Conservation (phyloP, 2,113 vertebrate genomes). For the Struthio camelus region DNA sequence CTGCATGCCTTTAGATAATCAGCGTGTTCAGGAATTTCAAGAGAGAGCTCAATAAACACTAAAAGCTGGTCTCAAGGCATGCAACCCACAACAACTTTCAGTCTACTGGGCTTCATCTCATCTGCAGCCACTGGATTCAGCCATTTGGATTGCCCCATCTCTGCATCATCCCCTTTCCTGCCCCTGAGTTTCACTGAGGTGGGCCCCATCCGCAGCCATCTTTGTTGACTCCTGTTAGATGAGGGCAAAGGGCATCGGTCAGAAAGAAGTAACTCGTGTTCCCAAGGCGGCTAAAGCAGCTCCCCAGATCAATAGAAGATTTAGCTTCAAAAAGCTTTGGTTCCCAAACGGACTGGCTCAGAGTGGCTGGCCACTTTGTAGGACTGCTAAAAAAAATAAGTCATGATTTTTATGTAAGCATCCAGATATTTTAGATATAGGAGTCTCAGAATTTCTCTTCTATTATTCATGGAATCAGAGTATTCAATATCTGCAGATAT, state of each 20-base stretch:
- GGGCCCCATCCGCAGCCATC: neutral
- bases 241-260: neutral
- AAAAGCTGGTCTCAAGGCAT: neutral
- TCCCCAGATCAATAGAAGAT: neutral
- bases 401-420: neutral
- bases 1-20: neutral
- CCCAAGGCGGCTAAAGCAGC: neutral
- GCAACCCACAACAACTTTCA: neutral
- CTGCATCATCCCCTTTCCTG: neutral
- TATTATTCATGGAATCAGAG: neutral
- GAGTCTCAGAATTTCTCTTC: neutral
- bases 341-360: neutral
- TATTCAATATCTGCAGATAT: neutral
- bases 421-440: neutral
- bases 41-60: neutral
- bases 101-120: neutral
- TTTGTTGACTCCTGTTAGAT: neutral
- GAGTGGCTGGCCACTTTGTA: neutral
- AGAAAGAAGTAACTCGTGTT: neutral
- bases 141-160: neutral
- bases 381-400: neutral
- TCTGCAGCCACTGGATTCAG: neutral
- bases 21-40: neutral
- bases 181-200: neutral
- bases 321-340: neutral